Percentiles rank a stretch among this genome's conserved stretches.
phyloP scores from a whole-genome alignment of 2,797 vertebrate species.

The Gymnothorax reevesii region DNA sequence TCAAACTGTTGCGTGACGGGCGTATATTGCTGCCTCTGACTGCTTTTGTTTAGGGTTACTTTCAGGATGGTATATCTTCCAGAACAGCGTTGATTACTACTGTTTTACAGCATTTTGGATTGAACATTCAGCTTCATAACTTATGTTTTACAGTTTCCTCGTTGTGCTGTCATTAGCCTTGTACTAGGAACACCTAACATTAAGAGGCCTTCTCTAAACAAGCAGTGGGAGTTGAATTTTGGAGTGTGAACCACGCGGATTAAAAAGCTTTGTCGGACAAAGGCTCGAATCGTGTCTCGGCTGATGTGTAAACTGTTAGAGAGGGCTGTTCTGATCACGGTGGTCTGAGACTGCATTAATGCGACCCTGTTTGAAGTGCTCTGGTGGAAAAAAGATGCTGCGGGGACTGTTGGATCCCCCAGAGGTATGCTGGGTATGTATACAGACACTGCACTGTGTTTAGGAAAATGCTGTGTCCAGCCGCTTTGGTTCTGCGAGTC shows the following conservation, averaged over 20 bases:
- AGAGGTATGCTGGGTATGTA: slow-evolving; percentile 47
- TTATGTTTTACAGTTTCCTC: background rate
- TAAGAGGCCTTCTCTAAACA: background rate
- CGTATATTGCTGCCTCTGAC: too few relatives aligned
- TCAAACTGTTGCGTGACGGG: too few relatives aligned
- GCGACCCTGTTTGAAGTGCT: slow-evolving; percentile 32
- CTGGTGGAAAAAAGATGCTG: slow-evolving; percentile 32
- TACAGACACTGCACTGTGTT: slow-evolving; percentile 44
- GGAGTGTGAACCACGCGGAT: background rate
- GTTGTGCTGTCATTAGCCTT: background rate
- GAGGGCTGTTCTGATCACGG: slow-evolving; percentile 4
- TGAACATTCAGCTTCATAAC: background rate
- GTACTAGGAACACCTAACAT: too few relatives aligned
- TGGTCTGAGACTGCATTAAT: slow-evolving; percentile 23
- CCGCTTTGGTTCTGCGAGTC: slow-evolving; percentile 44
- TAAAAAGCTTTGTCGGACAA: background rate
- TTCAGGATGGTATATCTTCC: too few relatives aligned
- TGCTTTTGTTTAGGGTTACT: too few relatives aligned
- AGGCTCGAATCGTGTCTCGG: slow-evolving; percentile 6
- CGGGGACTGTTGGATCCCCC: slow-evolving; percentile 36
- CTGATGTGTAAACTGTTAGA: slow-evolving; percentile 33
- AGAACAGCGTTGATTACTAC: too few relatives aligned
- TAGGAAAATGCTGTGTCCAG: slow-evolving; percentile 38
- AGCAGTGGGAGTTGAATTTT: background rate
- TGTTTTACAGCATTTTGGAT: background rate